Evolutionary conservation across 2,888 invertebrate species (phyloP).

Genomic region (Lacanobia oleracea): DNA sequence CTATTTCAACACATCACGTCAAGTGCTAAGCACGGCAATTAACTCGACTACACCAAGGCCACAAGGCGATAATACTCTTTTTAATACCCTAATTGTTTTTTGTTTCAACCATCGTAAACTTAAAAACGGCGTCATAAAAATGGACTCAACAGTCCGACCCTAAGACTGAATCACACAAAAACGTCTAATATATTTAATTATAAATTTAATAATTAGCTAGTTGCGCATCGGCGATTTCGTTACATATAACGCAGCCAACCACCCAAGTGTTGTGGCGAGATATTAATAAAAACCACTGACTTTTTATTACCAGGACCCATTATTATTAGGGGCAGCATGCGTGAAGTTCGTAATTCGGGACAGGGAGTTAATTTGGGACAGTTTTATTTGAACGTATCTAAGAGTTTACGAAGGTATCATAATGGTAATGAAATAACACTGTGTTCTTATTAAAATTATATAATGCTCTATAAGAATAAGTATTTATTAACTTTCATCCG

Average conservation of each 20-base stretch:
- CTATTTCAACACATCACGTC: slow-evolving; percentile 48
- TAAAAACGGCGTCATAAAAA: slow-evolving; percentile 63
- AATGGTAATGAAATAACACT: neutral
- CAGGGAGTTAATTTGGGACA: slow-evolving; percentile 24
- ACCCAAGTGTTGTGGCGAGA: slow-evolving; percentile 76
- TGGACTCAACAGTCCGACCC: slow-evolving; percentile 61
- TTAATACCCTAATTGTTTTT: slow-evolving; percentile 64
- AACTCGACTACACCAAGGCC: slow-evolving; percentile 34
- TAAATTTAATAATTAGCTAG: slow-evolving; percentile 84
- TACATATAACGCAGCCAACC: slow-evolving; percentile 66
- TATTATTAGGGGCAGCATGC: slow-evolving; percentile 58
- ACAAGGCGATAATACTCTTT: slow-evolving; percentile 53
- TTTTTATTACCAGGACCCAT: slow-evolving; percentile 56
- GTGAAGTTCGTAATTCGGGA: slow-evolving; percentile 52
- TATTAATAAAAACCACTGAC: slow-evolving; percentile 73
- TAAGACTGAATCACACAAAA: slow-evolving; percentile 65
- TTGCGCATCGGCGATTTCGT: slow-evolving; percentile 71
- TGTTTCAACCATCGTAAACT: slow-evolving; percentile 60
- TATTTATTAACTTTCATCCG: neutral
- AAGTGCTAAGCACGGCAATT: slow-evolving; percentile 45
- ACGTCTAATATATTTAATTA: slow-evolving; percentile 82
- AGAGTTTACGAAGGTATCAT: slow-evolving; percentile 3
- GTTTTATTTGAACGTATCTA: slow-evolving; percentile 12
- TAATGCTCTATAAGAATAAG: neutral
- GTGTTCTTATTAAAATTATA: neutral